Evolutionary conservation across 64 coral and sea anemone species (phyloP).

Genomic region (Stichodactyla helianthus): DNA sequence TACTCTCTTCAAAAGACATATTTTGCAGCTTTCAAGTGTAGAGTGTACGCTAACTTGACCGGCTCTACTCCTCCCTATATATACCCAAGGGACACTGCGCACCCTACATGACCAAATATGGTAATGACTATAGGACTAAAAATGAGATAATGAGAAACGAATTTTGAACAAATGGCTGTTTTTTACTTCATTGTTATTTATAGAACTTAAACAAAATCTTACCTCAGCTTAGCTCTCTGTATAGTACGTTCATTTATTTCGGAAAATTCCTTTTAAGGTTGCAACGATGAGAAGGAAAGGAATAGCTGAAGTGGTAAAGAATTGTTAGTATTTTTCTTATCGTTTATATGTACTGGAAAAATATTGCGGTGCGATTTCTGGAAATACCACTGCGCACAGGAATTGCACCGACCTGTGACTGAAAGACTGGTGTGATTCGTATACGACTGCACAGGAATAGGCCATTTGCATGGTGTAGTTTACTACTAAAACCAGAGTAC

Average conservation of each 20-base stretch:
- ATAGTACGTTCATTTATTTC: not conserved
- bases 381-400: too few relatives aligned
- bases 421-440: too few relatives aligned
- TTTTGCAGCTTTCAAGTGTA: not conserved
- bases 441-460: too few relatives aligned
- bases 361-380: too few relatives aligned
- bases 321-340: too few relatives aligned
- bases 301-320: too few relatives aligned
- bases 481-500: too few relatives aligned
- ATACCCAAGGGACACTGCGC: constrained; percentile 11
- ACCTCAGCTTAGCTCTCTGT: not conserved
- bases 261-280: not conserved
- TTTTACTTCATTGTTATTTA: not conserved
- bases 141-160: not conserved
- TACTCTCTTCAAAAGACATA: constrained; percentile 51
- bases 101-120: not conserved
- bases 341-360: too few relatives aligned
- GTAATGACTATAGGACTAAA: not conserved
- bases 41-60: not conserved
- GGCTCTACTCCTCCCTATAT: not conserved
- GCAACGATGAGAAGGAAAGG: too few relatives aligned
- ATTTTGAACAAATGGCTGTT: not conserved
- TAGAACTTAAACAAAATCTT: not conserved
- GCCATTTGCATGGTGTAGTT: too few relatives aligned
- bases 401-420: too few relatives aligned